Evolutionary conservation across 2,113 vertebrate genomes (phyloP), one percentile per base, ranked within the genome.

Genomic region (Pteruthius melanotis): DNA sequence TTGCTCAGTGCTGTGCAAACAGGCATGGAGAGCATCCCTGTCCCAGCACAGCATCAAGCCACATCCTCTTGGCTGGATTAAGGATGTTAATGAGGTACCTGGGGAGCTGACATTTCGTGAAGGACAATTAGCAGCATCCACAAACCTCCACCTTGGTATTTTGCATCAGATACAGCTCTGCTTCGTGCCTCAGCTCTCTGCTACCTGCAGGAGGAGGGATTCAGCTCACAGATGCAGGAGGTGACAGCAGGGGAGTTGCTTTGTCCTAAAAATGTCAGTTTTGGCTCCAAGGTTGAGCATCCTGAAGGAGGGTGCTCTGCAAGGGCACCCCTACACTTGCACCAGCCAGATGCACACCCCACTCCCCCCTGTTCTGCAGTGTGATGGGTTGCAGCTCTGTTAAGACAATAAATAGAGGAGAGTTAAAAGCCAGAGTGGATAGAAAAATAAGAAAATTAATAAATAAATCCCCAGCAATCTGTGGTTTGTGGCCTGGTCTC

Each of bases 61-160:
- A 54, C 60, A 9, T 77, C 22, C 68, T 85, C 35, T 39, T 86
- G 94, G 70, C 78, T 80, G 70, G 60, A 45, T 44, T 60, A 37
- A 79, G 49, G 89, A 66, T 60, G 64, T 4, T 95, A 91, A 95
- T 96, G 59, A 87, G 81, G 9, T 42, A 82, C 92, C 83, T 66
- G 72, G 94, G 89, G 94, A 96, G 54, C 64, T 94, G 94, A 66
- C 68, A 92, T 95, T 94, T 87, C 6, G 14, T 74, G 63, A 60
- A 86, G 60, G 56, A 93, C 68, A 87, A 91, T 87, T 70, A 95
- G 54, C 80, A 81, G 68, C 59, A 21, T 21, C 68, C 80, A 57
- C 53, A 72, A 2, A 37, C 40, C 45, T 69, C 63, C 37, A 39
- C 49, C 49, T 65, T 1, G 1, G 26, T 72, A 45, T 94, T 90